Evolutionary conservation across 2,888 invertebrate genomes (phyloP).

Genomic region (Drosophila siamana): DNA sequence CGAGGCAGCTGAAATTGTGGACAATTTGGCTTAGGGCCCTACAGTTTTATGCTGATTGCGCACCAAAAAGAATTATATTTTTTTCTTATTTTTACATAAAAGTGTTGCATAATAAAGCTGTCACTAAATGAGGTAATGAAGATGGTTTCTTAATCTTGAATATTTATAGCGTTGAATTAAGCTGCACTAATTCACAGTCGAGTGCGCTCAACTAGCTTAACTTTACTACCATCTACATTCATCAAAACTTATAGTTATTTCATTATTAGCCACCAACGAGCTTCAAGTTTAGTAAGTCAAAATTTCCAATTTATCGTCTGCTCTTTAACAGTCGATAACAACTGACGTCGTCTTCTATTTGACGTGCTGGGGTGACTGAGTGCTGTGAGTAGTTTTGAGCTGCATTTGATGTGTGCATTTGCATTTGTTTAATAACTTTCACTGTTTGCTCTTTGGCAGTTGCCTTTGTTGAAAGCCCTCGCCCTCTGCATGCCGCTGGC

Average conservation of each 20-base stretch:
- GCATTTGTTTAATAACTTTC: conserved; percentile 45
- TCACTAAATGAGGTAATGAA: neutral
- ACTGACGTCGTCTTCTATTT: conserved; percentile 5
- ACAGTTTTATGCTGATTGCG: conserved; percentile 39
- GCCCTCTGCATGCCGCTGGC: neutral
- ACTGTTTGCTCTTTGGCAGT: conserved; percentile 10
- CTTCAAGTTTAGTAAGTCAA: neutral
- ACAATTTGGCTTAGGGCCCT: conserved; percentile 30
- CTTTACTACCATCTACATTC: no score
- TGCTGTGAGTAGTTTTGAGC: conserved; percentile 17
- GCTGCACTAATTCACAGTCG: no score
- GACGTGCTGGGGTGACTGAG: no score
- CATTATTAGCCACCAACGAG: neutral
- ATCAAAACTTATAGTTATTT: neutral
- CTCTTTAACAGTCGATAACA: conserved; percentile 2
- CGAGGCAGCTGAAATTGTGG: conserved; percentile 20
- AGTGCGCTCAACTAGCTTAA: no score
- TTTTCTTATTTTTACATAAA: neutral
- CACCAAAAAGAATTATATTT: neutral
- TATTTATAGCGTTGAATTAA: no score
- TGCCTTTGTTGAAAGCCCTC: neutral
- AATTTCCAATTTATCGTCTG: neutral
- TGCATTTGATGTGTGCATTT: conserved; percentile 63
- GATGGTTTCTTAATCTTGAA: neutral
- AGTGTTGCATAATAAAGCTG: neutral